Conservation (phyloP, 1,140 invertebrate species). For the Pteromalus puparum region DNA sequence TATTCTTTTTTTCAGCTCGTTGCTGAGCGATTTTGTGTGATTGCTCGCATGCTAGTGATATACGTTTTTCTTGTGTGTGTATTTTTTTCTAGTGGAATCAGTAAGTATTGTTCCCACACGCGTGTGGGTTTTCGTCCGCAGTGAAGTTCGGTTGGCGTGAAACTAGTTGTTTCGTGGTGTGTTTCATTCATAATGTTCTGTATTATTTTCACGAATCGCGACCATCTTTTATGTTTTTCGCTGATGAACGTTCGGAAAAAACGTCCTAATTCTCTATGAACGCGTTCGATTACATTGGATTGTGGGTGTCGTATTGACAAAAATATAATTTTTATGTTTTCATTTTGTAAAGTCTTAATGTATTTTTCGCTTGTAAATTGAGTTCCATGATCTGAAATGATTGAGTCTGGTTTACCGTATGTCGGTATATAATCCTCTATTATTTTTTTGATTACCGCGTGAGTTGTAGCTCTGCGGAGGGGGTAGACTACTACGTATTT, state of each 20-base stretch:
- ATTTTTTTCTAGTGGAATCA: background rate
- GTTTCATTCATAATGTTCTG: slow-evolving; percentile 41
- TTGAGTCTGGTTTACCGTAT: slow-evolving; percentile 47
- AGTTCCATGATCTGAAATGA: slow-evolving; percentile 41
- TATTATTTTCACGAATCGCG: background rate
- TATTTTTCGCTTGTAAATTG: slow-evolving; percentile 40
- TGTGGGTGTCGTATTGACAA: slow-evolving; percentile 42
- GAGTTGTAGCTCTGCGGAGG: slow-evolving; percentile 60
- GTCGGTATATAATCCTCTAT: slow-evolving; percentile 44
- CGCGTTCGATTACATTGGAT: slow-evolving; percentile 1
- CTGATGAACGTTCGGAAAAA: slow-evolving; percentile 23
- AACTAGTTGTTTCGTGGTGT: slow-evolving; percentile 36
- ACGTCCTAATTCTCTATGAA: slow-evolving; percentile 2
- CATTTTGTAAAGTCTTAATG: background rate
- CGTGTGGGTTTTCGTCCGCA: slow-evolving; percentile 5
- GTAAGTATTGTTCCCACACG: slow-evolving; percentile 10
- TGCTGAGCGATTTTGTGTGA: background rate
- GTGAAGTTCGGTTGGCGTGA: slow-evolving; percentile 23
- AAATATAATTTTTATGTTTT: slow-evolving; percentile 29
- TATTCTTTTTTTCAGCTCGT: background rate
- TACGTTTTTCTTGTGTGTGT: background rate
- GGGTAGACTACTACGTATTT: slow-evolving; percentile 70
- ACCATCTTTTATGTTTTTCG: slow-evolving; percentile 20
- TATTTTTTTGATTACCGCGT: slow-evolving; percentile 61
- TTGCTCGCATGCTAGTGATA: background rate